Conservation (phyloP, 23 tunicate species). For the Ascidia mentula region DNA sequence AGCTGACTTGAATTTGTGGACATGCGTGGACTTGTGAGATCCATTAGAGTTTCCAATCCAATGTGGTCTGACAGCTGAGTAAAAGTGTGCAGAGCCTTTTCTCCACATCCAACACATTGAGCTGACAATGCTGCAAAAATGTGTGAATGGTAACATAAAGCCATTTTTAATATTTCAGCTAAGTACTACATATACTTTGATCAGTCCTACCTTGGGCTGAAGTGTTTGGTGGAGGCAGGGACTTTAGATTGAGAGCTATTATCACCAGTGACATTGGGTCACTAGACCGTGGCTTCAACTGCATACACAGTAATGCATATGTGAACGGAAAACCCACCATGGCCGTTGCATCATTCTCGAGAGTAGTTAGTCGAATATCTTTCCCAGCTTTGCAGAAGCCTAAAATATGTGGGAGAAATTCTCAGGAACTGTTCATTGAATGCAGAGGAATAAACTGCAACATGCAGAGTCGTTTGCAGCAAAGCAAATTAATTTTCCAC, state of each 20-base stretch:
- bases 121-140: constrained; percentile 47
- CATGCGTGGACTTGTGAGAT: not conserved
- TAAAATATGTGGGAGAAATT: constrained; percentile 2
- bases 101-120: constrained; percentile 89
- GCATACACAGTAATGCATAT: constrained; percentile 59
- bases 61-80: constrained; percentile 60
- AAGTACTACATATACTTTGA: not conserved
- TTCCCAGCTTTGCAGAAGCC: constrained; percentile 85
- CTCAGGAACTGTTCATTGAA: not conserved
- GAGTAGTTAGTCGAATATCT: constrained; percentile 57
- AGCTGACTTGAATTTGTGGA: constrained; percentile 45
- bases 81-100: constrained; percentile 55
- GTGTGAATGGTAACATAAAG: not conserved
- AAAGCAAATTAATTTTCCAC: not conserved
- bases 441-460: not conserved
- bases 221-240: constrained; percentile 61
- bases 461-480: not conserved
- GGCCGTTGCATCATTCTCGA: constrained; percentile 40
- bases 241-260: constrained; percentile 57
- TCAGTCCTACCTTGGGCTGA: constrained; percentile 56
- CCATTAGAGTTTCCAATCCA: constrained; percentile 42
- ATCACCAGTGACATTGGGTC: constrained; percentile 36
- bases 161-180: not conserved
- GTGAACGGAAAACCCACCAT: constrained; percentile 57
- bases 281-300: constrained; percentile 15